phyloP scores from a whole-genome alignment of 2,888 invertebrate species.

The Anagyrus pseudococci region DNA sequence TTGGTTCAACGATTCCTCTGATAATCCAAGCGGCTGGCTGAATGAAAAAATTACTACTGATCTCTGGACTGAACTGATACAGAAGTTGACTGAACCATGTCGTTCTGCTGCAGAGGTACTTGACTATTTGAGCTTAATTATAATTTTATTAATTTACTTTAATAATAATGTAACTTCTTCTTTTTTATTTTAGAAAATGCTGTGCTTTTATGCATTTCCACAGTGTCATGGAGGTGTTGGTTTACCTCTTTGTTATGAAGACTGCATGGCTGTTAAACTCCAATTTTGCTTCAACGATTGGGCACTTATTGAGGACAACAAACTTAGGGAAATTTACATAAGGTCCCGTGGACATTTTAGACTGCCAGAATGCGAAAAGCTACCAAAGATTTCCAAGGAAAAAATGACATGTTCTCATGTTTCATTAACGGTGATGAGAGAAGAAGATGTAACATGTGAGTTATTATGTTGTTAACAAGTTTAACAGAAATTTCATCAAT shows the following conservation, averaged over 20 bases:
- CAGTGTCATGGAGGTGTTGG: slow-evolving; percentile 78
- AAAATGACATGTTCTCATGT: slow-evolving; percentile 81
- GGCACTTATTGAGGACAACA: slow-evolving; percentile 89
- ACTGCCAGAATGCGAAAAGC: slow-evolving; percentile 82
- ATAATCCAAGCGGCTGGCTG: slow-evolving; percentile 74
- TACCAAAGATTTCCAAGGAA: slow-evolving; percentile 76
- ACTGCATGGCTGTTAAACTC: slow-evolving; percentile 89
- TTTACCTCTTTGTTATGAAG: slow-evolving; percentile 88
- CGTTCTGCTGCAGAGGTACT: slow-evolving; percentile 81
- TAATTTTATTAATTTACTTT: not conserved
- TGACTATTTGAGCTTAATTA: not conserved
- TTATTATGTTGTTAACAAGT: slow-evolving; percentile 2
- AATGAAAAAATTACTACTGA: slow-evolving; percentile 86
- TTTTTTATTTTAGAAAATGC: slow-evolving; percentile 68
- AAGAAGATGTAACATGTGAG: slow-evolving; percentile 82
- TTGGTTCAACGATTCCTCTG: slow-evolving; percentile 76
- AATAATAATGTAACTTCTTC: slow-evolving; percentile 4
- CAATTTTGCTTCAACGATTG: slow-evolving; percentile 94
- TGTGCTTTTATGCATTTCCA: slow-evolving; percentile 93
- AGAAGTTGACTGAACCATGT: slow-evolving; percentile 81
- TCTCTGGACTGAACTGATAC: slow-evolving; percentile 87
- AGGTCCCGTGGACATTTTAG: slow-evolving; percentile 86
- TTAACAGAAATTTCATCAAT: slow-evolving; percentile 5
- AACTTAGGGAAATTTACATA: slow-evolving; percentile 77
- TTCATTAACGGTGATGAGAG: slow-evolving; percentile 82